Conservation (phyloP, 1,140 invertebrate genomes). For the Hyles vespertilio region DNA sequence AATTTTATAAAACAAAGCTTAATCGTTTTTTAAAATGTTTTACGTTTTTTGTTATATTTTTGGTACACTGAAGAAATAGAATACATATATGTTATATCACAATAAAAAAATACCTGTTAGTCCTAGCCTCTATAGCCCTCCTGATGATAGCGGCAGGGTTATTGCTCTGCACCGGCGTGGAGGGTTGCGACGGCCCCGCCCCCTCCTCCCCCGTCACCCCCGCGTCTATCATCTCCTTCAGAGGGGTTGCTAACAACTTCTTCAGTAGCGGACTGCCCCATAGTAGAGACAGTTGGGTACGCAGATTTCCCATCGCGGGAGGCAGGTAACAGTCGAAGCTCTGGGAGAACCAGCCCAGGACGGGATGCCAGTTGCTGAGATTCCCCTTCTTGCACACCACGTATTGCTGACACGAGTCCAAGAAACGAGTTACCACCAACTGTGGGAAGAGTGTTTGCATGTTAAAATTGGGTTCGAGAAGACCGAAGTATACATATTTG, state of each 20-base stretch:
- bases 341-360: slow-evolving; percentile 97
- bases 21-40: too few relatives aligned
- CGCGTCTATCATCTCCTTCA: slow-evolving; percentile 63
- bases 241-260: slow-evolving; percentile 55
- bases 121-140: slow-evolving; percentile 73
- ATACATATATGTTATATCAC: neutral
- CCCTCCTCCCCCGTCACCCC: slow-evolving; percentile 53
- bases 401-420: slow-evolving; percentile 91
- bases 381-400: slow-evolving; percentile 91
- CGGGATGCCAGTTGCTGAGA: slow-evolving; percentile 97
- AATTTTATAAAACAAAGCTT: too few relatives aligned
- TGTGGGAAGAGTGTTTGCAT: slow-evolving; percentile 43
- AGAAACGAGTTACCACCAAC: slow-evolving; percentile 86
- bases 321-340: slow-evolving; percentile 88
- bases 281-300: slow-evolving; percentile 88
- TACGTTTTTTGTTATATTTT: too few relatives aligned
- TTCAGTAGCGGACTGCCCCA: slow-evolving; percentile 83
- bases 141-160: slow-evolving; percentile 67
- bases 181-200: slow-evolving; percentile 62
- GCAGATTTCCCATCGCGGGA: slow-evolving; percentile 87
- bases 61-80: too few relatives aligned
- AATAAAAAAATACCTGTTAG: slow-evolving; percentile 59
- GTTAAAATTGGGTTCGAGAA: too few relatives aligned
- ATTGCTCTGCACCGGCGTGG: slow-evolving; percentile 59
- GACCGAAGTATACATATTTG: too few relatives aligned